Percentiles rank a stretch among this genome's conserved stretches.
phyloP scores from a whole-genome alignment of 2,113 vertebrate species.

The Struthio camelus region DNA sequence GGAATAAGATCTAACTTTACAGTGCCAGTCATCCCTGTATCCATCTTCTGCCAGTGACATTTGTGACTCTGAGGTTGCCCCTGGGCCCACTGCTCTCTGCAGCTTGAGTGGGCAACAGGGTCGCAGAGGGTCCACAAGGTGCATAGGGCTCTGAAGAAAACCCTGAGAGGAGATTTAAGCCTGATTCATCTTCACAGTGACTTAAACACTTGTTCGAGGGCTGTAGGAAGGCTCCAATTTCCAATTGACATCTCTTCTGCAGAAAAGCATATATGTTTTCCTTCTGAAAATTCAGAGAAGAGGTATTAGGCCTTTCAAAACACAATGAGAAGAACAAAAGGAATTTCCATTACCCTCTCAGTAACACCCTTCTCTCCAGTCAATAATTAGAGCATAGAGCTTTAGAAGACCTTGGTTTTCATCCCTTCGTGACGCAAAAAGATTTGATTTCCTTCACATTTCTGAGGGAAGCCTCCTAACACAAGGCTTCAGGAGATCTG shows the following conservation, averaged over 20 bases:
- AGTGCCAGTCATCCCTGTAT: background rate
- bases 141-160: fast-evolving
- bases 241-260: background rate
- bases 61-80: background rate
- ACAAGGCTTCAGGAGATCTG: background rate
- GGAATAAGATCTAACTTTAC: background rate
- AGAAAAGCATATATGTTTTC: background rate
- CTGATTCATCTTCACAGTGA: background rate
- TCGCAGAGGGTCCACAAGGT: background rate
- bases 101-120: background rate
- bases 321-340: background rate
- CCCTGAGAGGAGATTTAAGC: background rate
- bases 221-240: background rate
- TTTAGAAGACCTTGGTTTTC: background rate
- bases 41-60: fast-evolving
- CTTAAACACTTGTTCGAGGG: background rate
- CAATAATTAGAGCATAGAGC: background rate
- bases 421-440: background rate
- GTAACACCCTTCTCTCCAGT: background rate
- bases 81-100: background rate
- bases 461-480: background rate
- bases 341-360: background rate
- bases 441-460: background rate
- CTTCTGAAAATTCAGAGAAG: background rate
- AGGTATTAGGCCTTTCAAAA: background rate